Percentiles rank a stretch among this genome's conserved stretches.
Evolutionary conservation across 2,888 invertebrate genomes (phyloP).

Genomic region (Pyrocoelia pectoralis): DNA sequence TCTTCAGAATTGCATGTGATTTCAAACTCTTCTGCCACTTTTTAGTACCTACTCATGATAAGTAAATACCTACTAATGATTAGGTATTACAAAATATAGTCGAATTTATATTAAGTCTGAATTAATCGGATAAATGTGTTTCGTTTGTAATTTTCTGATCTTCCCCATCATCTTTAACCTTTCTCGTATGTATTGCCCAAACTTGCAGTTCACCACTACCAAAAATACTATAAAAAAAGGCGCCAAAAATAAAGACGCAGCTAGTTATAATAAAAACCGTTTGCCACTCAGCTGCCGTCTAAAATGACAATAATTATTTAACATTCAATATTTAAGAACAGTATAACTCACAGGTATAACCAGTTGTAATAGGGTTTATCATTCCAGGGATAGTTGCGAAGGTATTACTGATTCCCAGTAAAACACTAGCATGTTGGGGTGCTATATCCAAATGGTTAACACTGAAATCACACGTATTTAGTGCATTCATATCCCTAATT

Average conservation of each 20-base stretch:
- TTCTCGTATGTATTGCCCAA: conserved; percentile 71
- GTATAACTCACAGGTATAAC: too few species aligned
- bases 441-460: conserved; percentile 90
- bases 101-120: too few species aligned
- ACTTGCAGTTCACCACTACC: conserved; percentile 84
- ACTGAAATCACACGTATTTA: conserved; percentile 59
- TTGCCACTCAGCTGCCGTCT: conserved; percentile 72
- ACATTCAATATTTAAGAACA: background rate
- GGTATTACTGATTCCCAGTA: conserved; percentile 93
- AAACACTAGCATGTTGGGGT: conserved; percentile 88
- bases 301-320: conserved; percentile 15
- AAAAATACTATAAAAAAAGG: conserved; percentile 79
- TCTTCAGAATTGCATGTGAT: too few species aligned
- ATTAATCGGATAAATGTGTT: too few species aligned
- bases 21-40: too few species aligned
- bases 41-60: too few species aligned
- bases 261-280: conserved; percentile 87
- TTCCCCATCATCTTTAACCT: too few species aligned
- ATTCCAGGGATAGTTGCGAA: conserved; percentile 92
- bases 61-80: too few species aligned
- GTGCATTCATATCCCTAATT: too few species aligned
- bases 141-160: too few species aligned
- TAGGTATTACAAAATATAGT: too few species aligned
- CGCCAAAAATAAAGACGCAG: conserved; percentile 83
- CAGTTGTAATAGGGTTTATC: conserved; percentile 83